Percentiles rank a stretch among this genome's conserved stretches.
Conservation (phyloP, 2,888 invertebrate species). For the Diaperis boleti region DNA sequence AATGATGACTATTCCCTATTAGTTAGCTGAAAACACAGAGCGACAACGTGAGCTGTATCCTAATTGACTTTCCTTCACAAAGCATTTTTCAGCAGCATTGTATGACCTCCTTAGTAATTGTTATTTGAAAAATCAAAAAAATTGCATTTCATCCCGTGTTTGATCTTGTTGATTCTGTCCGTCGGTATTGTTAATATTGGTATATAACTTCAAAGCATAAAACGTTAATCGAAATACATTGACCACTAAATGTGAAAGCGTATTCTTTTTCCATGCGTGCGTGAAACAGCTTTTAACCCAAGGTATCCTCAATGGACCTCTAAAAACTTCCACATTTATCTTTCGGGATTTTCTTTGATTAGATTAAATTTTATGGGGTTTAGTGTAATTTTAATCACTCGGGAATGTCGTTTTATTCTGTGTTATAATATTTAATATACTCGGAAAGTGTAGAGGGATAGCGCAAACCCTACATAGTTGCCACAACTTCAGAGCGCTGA, state of each 20-base stretch:
- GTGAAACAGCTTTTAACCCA: no score
- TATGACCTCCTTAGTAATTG: constrained; percentile 6
- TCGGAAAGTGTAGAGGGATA: constrained; percentile 15
- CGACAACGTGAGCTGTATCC: neutral
- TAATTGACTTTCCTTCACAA: neutral
- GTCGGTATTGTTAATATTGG: constrained; percentile 24
- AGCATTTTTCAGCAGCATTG: neutral
- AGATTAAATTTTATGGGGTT: neutral
- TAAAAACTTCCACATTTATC: no score
- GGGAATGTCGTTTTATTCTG: neutral
- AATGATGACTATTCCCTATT: constrained; percentile 14
- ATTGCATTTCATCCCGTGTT: constrained; percentile 6
- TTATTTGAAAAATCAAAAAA: constrained; percentile 5
- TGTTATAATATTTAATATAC: constrained; percentile 16
- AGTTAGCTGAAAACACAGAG: constrained; percentile 8
- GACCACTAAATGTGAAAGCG: constrained; percentile 13
- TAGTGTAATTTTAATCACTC: constrained; percentile 7
- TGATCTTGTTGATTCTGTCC: constrained; percentile 21
- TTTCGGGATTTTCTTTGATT: neutral
- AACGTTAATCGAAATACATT: constrained; percentile 18
- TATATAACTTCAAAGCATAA: constrained; percentile 23
- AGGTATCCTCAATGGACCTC: no score
- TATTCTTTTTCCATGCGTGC: neutral
- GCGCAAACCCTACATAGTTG: constrained; percentile 20
- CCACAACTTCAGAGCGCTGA: constrained; percentile 12